Conservation (phyloP, 2,113 vertebrate genomes). For the Nesoenas mayeri region DNA sequence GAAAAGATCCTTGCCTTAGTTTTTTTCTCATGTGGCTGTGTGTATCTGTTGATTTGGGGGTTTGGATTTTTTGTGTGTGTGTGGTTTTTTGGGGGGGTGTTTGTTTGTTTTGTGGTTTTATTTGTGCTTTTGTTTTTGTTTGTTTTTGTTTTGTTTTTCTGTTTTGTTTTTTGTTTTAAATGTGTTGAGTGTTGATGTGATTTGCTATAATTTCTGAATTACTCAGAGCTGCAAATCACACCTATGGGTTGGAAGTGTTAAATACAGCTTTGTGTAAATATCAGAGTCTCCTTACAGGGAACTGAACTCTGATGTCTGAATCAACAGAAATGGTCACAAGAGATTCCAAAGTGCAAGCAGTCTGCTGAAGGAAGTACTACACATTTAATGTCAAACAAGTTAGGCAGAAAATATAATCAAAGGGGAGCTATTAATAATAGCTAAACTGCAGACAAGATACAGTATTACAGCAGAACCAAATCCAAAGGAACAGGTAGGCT, state of each 20-base stretch:
- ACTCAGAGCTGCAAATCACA: background rate
- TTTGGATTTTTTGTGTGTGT: too few relatives aligned
- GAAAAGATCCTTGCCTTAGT: background rate
- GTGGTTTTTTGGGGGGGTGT: too few relatives aligned
- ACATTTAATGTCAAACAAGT: background rate
- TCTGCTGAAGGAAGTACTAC: background rate
- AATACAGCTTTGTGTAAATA: background rate
- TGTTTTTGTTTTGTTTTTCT: too few relatives aligned
- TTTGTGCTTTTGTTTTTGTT: too few relatives aligned
- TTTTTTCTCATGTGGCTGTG: too few relatives aligned
- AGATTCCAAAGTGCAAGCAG: background rate
- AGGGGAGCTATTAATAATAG: background rate
- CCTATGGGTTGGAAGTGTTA: background rate
- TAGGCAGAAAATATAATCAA: background rate
- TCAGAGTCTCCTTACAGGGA: background rate
- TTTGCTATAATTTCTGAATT: background rate
- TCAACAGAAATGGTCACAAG: background rate
- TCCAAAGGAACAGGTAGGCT: rapidly evolving
- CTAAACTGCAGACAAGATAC: background rate
- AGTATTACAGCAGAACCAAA: background rate
- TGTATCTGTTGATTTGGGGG: too few relatives aligned
- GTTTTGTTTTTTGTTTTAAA: background rate
- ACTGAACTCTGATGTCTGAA: background rate
- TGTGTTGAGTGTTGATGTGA: background rate
- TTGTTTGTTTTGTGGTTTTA: too few relatives aligned